Base-by-base conservation (phyloP, 2,888 invertebrate genomes). In the Gisinianus flammeolus region DNA sequence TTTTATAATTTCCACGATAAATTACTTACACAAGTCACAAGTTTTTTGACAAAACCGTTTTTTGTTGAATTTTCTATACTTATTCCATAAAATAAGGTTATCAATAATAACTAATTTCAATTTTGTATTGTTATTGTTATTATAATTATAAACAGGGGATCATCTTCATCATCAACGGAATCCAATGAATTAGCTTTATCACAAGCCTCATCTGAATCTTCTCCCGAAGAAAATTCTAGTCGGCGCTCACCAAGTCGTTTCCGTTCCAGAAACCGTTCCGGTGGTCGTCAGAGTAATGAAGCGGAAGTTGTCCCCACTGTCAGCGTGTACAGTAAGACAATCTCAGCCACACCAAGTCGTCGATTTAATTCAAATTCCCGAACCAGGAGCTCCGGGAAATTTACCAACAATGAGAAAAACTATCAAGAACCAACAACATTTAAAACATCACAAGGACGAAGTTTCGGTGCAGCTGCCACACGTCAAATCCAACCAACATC, bases 321-420 rank as follows among this genome's bases (percentile, higher is more conserved):
- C 10, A 83, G 82, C 56, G 83, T 83, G 0, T 83, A 83, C 80
- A 84, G 82, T 44, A 81, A 82, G 64, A 80, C 81, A 4, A 81
- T 83, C 12, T 80, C 83, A 8, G 83, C 83, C n/a, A 83, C 83
- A 10, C 82, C 82, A 26, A 81, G 82, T 10, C 70, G 83, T 35
- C 44, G 83, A n/a, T 83, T 82, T 66, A 58, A 79, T n/a, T 75
- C 73, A 26, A 69, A 68, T 22, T 26, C 80, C 19, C 62, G 81
- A n/a, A 76, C 74, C 2, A 30, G 73, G 66, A 77, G 70, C 16
- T 54, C 67, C n/a, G 76, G 80, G 0, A 77, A 79, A 70, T 73
- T 73, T n/a, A 5, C 64, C 4, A 62, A 31, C 16, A 44, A 52
- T 30, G 66, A 73, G 8, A 71, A 66, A 31, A 72, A 22, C 67